Evolutionary conservation across 2,888 invertebrate genomes (phyloP), one percentile per base, ranked within the genome.

Genomic region (Hermaeophaga mercurialis): DNA sequence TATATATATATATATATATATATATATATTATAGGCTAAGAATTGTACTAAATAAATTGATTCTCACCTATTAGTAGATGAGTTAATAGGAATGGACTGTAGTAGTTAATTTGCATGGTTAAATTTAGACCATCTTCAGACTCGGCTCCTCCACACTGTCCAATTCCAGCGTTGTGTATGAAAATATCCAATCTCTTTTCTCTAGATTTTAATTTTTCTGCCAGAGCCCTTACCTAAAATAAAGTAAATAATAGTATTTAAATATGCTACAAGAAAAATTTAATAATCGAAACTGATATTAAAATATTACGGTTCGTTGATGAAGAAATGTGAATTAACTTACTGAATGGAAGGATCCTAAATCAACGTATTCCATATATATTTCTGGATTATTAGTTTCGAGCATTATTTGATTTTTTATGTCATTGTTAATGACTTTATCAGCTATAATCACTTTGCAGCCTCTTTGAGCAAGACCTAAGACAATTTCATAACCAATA

Each of bases 51-150:
- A n/a, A n/a, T n/a, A n/a, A 22, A 22, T 22, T 22, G 4, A 6
- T 6, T 22, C 6, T 54, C 61, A 59, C 84, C 83, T 1, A 82
- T 69, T 0, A 90, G 73, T 0, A 90, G 79, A 57, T 85, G 77
- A 0, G 88, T 89, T 45, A 90, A 75, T 17, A 90, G 74, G 70
- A 89, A 90, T 5, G 84, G 85, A 3, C 87, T 88, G 66, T 87
- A 84, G 67, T 88, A 83, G 64, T 89, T 89, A 8, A 85, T 81
- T 62, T 87, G 87, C 79, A 87, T 82, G 45, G 81, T 82, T 15
- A 79, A 72, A 24, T 87, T 82, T 26, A 88, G 78, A 0, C 86
- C 87, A 63, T 89, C 62, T 46, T 62, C 61, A 33, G 74, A 85
- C 28, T 72, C 71, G 17, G 73, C 73, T n/a, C 78, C 69, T 1